These are phyloP conservation scores for Glaucidium brasilianum DNA, from an alignment of 2,113 vertebrate genomes.

Conservation along the genomic window DNA sequence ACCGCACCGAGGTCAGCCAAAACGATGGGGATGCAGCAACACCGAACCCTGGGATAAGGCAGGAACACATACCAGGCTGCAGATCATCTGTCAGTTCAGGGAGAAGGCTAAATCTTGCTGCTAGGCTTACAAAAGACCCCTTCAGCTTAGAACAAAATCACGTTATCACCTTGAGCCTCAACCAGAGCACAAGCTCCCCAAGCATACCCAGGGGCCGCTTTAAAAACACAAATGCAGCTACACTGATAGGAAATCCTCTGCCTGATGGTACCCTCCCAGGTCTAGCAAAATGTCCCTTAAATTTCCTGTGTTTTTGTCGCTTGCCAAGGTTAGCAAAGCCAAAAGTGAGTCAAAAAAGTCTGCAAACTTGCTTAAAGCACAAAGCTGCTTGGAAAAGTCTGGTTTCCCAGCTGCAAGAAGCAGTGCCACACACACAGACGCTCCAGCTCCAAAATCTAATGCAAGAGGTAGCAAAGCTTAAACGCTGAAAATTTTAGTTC, in stretches of 20 bases:
- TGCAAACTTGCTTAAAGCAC: not conserved
- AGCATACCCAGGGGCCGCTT: not conserved
- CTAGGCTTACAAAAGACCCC: not conserved
- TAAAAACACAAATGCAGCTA: not conserved
- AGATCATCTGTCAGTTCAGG: not conserved
- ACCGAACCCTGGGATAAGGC: not conserved
- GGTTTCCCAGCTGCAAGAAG: not conserved
- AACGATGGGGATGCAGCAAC: rapidly evolving
- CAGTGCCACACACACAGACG: not conserved
- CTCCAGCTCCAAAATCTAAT: not conserved
- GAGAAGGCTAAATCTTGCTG: not conserved
- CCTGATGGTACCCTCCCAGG: not conserved
- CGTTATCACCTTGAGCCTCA: not conserved
- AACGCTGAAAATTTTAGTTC: not conserved
- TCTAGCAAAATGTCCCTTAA: not conserved
- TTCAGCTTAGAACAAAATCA: not conserved
- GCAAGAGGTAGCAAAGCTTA: not conserved
- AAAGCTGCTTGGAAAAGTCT: not conserved
- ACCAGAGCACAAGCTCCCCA: rapidly evolving
- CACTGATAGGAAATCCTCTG: not conserved
- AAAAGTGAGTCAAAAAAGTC: not conserved
- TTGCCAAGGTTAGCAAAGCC: not conserved
- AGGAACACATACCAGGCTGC: not conserved
- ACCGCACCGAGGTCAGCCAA: not conserved
- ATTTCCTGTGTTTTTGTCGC: not conserved